These are phyloP conservation scores for Heliangelus exortis DNA, from an alignment of 2,797 vertebrate genomes.

Conservation along the genomic window DNA sequence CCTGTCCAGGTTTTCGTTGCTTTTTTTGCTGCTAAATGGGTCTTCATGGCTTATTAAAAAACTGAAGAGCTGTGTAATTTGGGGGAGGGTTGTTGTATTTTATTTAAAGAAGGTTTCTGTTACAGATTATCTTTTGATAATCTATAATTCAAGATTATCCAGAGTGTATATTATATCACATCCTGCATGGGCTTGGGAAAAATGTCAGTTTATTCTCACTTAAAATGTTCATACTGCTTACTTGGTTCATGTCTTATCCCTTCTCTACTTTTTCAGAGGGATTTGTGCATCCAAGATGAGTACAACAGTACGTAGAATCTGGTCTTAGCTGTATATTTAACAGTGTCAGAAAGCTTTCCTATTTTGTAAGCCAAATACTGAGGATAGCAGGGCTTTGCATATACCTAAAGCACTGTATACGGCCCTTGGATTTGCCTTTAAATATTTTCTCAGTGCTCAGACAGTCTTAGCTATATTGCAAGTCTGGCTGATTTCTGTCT, in stretches of 20 bases:
- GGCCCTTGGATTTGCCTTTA: neutral
- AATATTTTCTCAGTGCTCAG: neutral
- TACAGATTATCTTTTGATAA: neutral
- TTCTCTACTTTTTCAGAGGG: neutral
- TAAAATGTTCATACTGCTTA: neutral
- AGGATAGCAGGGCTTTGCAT: neutral
- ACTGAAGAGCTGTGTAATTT: neutral
- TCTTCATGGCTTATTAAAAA: neutral
- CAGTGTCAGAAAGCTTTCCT: neutral
- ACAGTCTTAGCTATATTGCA: neutral
- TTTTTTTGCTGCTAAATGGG: neutral
- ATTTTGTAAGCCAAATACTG: neutral
- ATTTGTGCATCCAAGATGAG: neutral
- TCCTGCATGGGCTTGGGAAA: neutral
- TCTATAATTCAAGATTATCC: neutral
- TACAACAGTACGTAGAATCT: neutral
- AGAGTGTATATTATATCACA: neutral
- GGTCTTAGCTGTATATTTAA: neutral
- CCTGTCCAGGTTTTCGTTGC: neutral
- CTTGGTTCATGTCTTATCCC: neutral
- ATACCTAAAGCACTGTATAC: neutral
- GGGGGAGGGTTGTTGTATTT: accelerated
- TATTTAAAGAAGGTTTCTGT: neutral
- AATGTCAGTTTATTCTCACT: neutral
- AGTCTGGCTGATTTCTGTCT: neutral